Percentiles rank a stretch among this genome's conserved stretches.
Conservation (phyloP, 1,140 invertebrate genomes). For the Heliconius eleuchia region DNA sequence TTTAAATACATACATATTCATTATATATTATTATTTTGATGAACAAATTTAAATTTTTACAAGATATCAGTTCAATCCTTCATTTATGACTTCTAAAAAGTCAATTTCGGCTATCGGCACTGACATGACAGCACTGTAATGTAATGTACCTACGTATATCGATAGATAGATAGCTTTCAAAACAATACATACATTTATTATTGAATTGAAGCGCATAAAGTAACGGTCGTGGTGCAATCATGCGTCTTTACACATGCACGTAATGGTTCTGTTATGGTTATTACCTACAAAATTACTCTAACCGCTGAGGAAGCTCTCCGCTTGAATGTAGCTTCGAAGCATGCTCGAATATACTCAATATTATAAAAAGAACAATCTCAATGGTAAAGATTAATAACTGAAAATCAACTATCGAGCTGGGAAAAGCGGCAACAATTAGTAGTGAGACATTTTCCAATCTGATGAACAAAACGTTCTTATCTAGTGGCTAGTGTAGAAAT, state of each 20-base stretch:
- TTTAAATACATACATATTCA: too few species aligned
- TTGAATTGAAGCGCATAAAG: slow-evolving; percentile 3
- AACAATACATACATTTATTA: not conserved
- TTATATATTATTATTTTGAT: too few species aligned
- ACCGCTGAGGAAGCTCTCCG: slow-evolving; percentile 77
- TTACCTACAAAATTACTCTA: slow-evolving; percentile 64
- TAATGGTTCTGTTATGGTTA: slow-evolving; percentile 11
- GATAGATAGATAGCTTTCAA: not conserved
- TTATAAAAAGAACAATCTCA: not conserved
- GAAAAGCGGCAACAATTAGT: not conserved
- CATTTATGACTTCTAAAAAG: too few species aligned
- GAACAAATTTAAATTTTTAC: too few species aligned
- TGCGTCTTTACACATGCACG: slow-evolving; percentile 11
- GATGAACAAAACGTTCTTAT: too few species aligned
- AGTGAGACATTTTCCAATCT: too few species aligned
- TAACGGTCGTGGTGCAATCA: slow-evolving; percentile 6
- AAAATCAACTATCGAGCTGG: not conserved
- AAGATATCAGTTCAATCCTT: too few species aligned
- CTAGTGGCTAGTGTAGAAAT: too few species aligned
- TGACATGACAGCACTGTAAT: too few species aligned
- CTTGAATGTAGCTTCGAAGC: slow-evolving; percentile 56
- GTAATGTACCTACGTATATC: too few species aligned
- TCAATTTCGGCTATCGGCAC: too few species aligned
- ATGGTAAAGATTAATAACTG: not conserved
- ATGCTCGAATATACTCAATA: not conserved